Evolutionary conservation across 1,140 invertebrate species (phyloP).

Genomic region (Zophobas morio): DNA sequence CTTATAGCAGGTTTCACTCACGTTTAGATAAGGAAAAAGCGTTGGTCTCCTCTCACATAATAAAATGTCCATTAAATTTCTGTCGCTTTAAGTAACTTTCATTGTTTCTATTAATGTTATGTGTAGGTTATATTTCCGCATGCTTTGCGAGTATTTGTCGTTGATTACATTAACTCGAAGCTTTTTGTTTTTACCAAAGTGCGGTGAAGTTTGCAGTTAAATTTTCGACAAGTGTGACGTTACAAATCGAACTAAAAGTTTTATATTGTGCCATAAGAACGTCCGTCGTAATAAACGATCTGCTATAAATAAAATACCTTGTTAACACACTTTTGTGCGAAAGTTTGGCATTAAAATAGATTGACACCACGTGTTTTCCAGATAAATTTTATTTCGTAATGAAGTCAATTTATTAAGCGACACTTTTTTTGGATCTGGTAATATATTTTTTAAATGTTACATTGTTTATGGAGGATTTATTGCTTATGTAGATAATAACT

Average conservation of each 20-base stretch:
- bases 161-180: constrained; percentile 20
- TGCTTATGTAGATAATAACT: neutral
- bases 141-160: constrained; percentile 24
- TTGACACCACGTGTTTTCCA: constrained; percentile 21
- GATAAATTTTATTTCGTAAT: constrained; percentile 33
- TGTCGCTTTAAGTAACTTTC: constrained; percentile 34
- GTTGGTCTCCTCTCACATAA: constrained; percentile 33
- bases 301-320: constrained; percentile 40
- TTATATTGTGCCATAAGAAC: constrained; percentile 23
- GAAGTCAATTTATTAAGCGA: constrained; percentile 6
- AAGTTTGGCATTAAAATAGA: constrained; percentile 33
- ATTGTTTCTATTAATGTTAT: constrained; percentile 41
- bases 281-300: constrained; percentile 18
- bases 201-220: constrained; percentile 30
- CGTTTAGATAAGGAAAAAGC: constrained; percentile 45
- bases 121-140: constrained; percentile 27
- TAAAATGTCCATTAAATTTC: constrained; percentile 50
- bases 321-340: constrained; percentile 34
- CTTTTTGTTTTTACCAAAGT: constrained; percentile 21
- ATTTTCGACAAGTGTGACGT: constrained; percentile 36
- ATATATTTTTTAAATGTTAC: constrained; percentile 1
- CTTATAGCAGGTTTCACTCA: constrained; percentile 46
- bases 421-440: constrained; percentile 3
- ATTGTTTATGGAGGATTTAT: neutral
- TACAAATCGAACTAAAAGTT: constrained; percentile 40